Conservation (phyloP, 2,797 vertebrate species). For the Lophura swinhoii region DNA sequence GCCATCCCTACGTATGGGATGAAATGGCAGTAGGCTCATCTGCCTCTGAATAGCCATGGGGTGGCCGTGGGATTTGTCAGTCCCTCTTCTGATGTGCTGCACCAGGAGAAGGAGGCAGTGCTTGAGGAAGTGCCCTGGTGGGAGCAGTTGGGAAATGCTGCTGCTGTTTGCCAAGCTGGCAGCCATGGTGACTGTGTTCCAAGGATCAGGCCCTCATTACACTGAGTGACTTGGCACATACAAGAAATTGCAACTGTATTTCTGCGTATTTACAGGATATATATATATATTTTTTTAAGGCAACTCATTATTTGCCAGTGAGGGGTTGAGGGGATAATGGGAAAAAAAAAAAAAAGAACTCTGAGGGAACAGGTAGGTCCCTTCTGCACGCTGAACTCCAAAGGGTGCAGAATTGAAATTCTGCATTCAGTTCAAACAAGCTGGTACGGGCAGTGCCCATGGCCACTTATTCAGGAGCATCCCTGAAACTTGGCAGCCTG, state of each 20-base stretch:
- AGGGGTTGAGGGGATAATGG: neutral
- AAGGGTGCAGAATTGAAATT: neutral
- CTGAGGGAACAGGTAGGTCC: neutral
- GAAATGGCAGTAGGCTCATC: neutral
- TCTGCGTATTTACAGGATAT: neutral
- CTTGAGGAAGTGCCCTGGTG: neutral
- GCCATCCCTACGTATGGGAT: rapidly evolving
- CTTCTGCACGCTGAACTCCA: neutral
- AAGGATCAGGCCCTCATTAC: neutral
- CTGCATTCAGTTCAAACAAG: neutral
- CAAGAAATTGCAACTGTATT: neutral
- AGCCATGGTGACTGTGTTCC: neutral
- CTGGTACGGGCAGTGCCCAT: neutral
- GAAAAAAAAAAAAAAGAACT: neutral
- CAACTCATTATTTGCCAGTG: neutral
- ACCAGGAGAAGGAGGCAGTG: neutral
- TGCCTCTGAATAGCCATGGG: neutral
- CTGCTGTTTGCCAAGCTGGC: neutral
- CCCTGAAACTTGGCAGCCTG: neutral
- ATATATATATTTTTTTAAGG: neutral
- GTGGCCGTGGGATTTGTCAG: neutral
- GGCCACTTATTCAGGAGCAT: neutral
- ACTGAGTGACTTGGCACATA: neutral
- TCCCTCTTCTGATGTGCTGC: rapidly evolving
- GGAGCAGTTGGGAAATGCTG: neutral